Evolutionary conservation across 1,140 invertebrate species (phyloP).

Genomic region (Babylonia areolata): DNA sequence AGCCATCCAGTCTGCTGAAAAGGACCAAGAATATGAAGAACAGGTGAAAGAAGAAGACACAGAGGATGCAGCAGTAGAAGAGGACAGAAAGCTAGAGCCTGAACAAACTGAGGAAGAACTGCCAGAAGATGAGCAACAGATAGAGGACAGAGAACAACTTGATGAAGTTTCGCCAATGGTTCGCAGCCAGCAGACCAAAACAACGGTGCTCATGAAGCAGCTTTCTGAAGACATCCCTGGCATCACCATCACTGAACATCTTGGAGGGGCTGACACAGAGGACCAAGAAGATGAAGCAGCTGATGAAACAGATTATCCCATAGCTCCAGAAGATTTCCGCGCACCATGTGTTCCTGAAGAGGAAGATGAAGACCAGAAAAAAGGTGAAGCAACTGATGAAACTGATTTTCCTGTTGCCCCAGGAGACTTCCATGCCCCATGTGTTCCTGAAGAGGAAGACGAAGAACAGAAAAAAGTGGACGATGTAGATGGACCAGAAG

Average conservation of each 20-base stretch:
- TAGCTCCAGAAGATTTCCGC: conserved; percentile 39
- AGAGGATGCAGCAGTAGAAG: conserved; percentile 38
- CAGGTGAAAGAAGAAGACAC: conserved; percentile 45
- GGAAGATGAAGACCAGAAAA: conserved; percentile 50
- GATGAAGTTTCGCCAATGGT: conserved; percentile 9
- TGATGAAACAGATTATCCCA: conserved; percentile 31
- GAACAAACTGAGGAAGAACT: conserved; percentile 36
- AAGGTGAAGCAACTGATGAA: conserved; percentile 18
- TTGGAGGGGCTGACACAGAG: conserved; percentile 76
- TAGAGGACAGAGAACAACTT: conserved; percentile 17
- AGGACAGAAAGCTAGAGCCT: conserved; percentile 40
- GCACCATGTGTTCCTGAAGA: conserved; percentile 59
- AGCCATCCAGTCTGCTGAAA: not conserved
- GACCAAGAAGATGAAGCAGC: conserved; percentile 34
- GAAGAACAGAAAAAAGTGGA: conserved; percentile 46
- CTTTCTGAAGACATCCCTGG: conserved; percentile 81
- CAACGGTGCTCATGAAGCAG: conserved; percentile 59
- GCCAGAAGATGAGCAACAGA: conserved; percentile 39
- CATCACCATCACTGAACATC: conserved; percentile 83
- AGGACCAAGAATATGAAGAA: conserved; percentile 34
- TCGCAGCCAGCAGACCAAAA: conserved; percentile 31
- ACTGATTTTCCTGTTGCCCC: conserved; percentile 19
- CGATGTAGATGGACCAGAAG: conserved; percentile 37
- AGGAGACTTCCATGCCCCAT: conserved; percentile 47
- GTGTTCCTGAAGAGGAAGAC: conserved; percentile 59